Conservation (phyloP, 2,888 invertebrate genomes). For the Magallana nippona region DNA sequence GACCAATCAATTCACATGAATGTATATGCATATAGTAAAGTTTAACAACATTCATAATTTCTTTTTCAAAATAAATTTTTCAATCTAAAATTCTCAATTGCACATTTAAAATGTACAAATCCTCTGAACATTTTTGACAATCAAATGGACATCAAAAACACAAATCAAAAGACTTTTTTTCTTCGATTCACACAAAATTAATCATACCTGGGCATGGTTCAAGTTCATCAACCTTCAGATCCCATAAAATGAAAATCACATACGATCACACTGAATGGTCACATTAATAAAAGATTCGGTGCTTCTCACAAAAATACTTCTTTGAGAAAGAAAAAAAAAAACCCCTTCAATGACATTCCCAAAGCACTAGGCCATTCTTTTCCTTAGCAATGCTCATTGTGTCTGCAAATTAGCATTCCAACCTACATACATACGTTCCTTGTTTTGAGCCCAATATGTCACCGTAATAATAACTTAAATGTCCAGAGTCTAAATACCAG, state of each 20-base stretch:
- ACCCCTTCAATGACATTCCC: slow-evolving; percentile 12
- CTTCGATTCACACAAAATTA: background rate
- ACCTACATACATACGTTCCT: background rate
- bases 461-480: slow-evolving; percentile 24
- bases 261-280: background rate
- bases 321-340: background rate
- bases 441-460: slow-evolving; percentile 19
- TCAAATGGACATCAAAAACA: background rate
- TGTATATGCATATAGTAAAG: too few species aligned
- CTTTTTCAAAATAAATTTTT: too few species aligned
- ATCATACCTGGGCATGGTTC: slow-evolving; percentile 20
- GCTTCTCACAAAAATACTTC: background rate
- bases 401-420: slow-evolving; percentile 21
- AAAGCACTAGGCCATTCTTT: background rate
- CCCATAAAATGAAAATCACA: background rate
- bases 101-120: background rate
- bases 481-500: background rate
- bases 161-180: background rate
- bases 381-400: background rate
- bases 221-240: slow-evolving; percentile 5
- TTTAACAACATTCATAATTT: too few species aligned
- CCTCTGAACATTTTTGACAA: background rate
- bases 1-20: too few species aligned
- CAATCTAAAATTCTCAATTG: too few species aligned
- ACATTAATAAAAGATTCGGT: background rate